Percentiles rank a stretch among this genome's conserved stretches.
phyloP scores from a whole-genome alignment of 2,797 vertebrate species.

The Galagoides demidoff region DNA sequence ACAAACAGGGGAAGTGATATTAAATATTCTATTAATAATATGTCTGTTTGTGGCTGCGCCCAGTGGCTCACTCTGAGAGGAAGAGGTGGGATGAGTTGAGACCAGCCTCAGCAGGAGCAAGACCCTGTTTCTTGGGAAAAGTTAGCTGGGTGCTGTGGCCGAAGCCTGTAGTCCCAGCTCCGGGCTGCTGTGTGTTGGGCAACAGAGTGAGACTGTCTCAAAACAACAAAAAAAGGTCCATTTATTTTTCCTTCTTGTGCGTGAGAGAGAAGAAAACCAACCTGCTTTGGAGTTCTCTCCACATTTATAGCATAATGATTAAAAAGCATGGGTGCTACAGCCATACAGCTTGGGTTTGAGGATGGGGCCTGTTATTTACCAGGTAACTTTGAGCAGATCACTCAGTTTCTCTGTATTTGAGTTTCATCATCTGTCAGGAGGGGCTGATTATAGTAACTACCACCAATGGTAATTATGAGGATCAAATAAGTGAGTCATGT shows the following conservation, averaged over 20 bases:
- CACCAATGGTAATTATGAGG: neutral
- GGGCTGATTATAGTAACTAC: neutral
- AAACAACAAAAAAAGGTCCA: too few species aligned
- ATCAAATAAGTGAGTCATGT: conserved; percentile 23
- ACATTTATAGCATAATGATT: neutral
- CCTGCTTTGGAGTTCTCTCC: neutral
- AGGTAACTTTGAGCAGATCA: neutral
- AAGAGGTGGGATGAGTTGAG: too few species aligned
- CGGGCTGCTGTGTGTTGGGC: too few species aligned
- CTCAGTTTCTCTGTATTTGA: conserved; percentile 22
- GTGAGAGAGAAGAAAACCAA: neutral
- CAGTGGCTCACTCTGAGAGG: too few species aligned
- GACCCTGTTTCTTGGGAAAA: too few species aligned
- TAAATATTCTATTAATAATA: neutral
- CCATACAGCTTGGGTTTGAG: neutral
- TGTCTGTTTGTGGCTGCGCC: too few species aligned
- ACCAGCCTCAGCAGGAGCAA: too few species aligned
- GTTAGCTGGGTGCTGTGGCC: too few species aligned
- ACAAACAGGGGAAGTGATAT: neutral
- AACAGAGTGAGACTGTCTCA: too few species aligned
- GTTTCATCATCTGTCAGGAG: conserved; percentile 38
- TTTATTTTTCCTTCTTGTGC: neutral
- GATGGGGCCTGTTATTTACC: neutral
- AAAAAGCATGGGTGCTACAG: neutral
- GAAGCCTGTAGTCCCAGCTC: too few species aligned